phyloP scores from a whole-genome alignment of 2,797 vertebrate genomes.

The Danio tinwini region DNA sequence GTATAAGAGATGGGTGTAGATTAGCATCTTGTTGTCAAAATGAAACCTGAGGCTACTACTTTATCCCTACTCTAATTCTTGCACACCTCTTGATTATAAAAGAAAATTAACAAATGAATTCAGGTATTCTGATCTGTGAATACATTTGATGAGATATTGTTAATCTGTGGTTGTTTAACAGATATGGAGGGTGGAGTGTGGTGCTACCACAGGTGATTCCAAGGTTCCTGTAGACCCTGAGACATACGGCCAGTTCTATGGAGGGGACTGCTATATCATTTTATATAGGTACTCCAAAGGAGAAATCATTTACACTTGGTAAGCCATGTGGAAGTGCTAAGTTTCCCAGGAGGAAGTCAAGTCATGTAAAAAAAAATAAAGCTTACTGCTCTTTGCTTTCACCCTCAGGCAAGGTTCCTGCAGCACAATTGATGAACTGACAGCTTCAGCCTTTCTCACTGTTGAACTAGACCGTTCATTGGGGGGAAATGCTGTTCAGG shows the following conservation, averaged over 20 bases:
- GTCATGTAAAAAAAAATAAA: neutral
- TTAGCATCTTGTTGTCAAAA: neutral
- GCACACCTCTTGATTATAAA: neutral
- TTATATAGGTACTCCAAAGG: conserved; percentile 83
- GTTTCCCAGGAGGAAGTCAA: neutral
- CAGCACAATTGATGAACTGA: conserved; percentile 85
- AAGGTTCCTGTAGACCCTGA: conserved; percentile 76
- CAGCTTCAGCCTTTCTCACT: conserved; percentile 89
- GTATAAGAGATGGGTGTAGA: neutral
- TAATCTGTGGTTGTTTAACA: conserved; percentile 60
- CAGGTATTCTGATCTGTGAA: neutral
- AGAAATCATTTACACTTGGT: conserved; percentile 77
- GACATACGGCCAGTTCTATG: conserved; percentile 86
- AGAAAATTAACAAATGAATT: neutral
- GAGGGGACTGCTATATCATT: conserved; percentile 92
- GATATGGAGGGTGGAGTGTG: conserved; percentile 92
- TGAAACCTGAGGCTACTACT: neutral
- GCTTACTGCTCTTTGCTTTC: neutral
- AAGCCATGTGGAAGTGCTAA: conserved; percentile 12
- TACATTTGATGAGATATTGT: neutral
- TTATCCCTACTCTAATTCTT: too few species aligned
- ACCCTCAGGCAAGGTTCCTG: conserved; percentile 84
- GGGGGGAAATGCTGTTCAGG: conserved; percentile 86
- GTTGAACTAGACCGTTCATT: conserved; percentile 87
- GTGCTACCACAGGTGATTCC: conserved; percentile 61